phyloP scores from a whole-genome alignment of 2,797 vertebrate genomes.

The Lacerta viridis region DNA sequence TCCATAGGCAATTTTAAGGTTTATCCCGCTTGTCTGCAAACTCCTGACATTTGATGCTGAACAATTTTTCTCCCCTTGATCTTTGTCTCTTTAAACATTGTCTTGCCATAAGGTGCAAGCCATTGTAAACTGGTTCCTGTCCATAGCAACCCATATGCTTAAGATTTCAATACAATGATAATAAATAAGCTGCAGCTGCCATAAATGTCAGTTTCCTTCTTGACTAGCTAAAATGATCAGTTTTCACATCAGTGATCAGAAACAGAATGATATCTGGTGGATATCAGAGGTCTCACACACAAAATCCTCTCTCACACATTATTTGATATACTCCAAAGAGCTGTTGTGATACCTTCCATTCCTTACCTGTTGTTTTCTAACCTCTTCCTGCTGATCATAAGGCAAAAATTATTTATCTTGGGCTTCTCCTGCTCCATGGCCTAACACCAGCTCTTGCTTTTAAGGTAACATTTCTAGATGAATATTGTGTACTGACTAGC shows the following conservation, averaged over 20 bases:
- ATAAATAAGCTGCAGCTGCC: not conserved
- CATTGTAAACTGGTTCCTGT: not conserved
- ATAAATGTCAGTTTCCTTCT: not conserved
- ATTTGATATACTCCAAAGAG: not conserved
- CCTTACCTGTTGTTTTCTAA: not conserved
- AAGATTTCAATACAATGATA: not conserved
- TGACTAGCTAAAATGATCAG: too few species aligned
- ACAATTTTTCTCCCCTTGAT: not conserved
- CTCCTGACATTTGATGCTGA: not conserved
- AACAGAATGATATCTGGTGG: not conserved
- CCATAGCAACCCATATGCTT: not conserved
- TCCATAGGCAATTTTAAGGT: not conserved
- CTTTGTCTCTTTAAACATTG: not conserved
- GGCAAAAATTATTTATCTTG: not conserved
- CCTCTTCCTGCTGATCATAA: not conserved
- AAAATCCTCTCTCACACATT: too few species aligned
- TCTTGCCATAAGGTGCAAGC: not conserved
- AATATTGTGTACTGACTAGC: slow-evolving; percentile 9
- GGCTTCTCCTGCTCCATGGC: not conserved
- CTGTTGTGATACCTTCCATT: not conserved
- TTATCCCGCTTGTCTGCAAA: not conserved
- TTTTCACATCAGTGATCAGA: not conserved
- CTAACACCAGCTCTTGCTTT: not conserved
- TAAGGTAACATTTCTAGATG: not conserved
- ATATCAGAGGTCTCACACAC: too few species aligned